Evolutionary conservation across 2,888 invertebrate genomes (phyloP).

Genomic region (Margaritifera margaritifera): DNA sequence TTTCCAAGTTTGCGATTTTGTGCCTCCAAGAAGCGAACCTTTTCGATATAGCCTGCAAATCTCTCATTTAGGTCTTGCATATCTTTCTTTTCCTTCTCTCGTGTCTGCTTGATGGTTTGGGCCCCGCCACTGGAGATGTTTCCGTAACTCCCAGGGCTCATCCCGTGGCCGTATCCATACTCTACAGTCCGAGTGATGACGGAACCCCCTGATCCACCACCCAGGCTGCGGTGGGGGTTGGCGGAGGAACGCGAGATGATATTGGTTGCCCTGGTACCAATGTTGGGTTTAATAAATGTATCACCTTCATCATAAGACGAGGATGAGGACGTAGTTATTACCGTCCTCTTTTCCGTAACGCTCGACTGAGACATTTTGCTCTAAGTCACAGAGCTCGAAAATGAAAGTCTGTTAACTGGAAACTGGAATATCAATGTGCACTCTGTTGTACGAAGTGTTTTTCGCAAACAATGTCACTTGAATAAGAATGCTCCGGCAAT

Average conservation of each 20-base stretch:
- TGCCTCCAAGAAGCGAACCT: slow-evolving; percentile 73
- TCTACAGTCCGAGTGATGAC: slow-evolving; percentile 49
- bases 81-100: slow-evolving; percentile 75
- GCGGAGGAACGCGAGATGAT: slow-evolving; percentile 45
- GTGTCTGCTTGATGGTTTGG: slow-evolving; percentile 70
- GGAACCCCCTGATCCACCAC: slow-evolving; percentile 32
- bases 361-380: slow-evolving; percentile 50
- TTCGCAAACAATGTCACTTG: neutral
- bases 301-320: slow-evolving; percentile 35
- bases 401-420: neutral
- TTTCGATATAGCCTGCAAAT: slow-evolving; percentile 76
- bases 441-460: neutral
- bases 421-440: neutral
- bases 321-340: slow-evolving; percentile 49
- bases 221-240: slow-evolving; percentile 32
- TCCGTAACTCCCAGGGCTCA: slow-evolving; percentile 57
- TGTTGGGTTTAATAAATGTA: slow-evolving; percentile 47
- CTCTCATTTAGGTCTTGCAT: slow-evolving; percentile 76
- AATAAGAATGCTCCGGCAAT: no score
- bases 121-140: slow-evolving; percentile 67
- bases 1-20: slow-evolving; percentile 72
- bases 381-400: slow-evolving; percentile 3
- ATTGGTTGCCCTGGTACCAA: slow-evolving; percentile 45
- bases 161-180: slow-evolving; percentile 43
- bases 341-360: slow-evolving; percentile 62